phyloP scores from a whole-genome alignment of 2,797 vertebrate species.

The Oryzias dopingdopingensis region DNA sequence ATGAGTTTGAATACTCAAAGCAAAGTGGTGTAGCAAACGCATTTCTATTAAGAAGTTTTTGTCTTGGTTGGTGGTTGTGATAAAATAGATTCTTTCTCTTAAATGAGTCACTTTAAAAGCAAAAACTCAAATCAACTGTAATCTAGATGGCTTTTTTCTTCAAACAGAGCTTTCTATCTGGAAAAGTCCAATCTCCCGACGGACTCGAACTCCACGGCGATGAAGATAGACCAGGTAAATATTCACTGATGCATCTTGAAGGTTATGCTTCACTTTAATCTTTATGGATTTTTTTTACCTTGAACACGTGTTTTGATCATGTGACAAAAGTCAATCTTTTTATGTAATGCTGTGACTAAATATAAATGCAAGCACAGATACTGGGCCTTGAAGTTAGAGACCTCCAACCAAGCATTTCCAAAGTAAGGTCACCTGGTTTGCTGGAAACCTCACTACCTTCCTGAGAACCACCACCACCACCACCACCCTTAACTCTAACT shows the following conservation, averaged over 20 bases:
- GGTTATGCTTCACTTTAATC: slow-evolving; percentile 3
- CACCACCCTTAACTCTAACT: slow-evolving; percentile 62
- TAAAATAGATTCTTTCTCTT: too few relatives aligned
- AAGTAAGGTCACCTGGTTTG: slow-evolving; percentile 70
- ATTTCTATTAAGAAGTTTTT: too few relatives aligned
- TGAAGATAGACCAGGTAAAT: slow-evolving; percentile 97
- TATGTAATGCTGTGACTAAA: slow-evolving; percentile 70
- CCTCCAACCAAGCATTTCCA: slow-evolving; percentile 74
- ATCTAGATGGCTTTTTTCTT: too few relatives aligned
- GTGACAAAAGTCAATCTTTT: slow-evolving; percentile 41
- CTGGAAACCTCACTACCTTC: slow-evolving; percentile 46
- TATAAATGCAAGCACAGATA: slow-evolving; percentile 80
- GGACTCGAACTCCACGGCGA: slow-evolving; percentile 89
- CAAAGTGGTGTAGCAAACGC: too few relatives aligned
- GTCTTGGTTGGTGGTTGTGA: too few relatives aligned
- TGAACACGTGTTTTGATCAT: slow-evolving; percentile 23
- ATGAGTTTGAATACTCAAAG: too few relatives aligned
- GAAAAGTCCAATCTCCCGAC: slow-evolving; percentile 96
- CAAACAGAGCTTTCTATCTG: slow-evolving; percentile 91
- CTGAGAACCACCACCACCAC: slow-evolving; percentile 14
- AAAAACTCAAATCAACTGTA: not conserved
- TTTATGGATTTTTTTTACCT: not conserved
- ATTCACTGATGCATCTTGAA: slow-evolving; percentile 9
- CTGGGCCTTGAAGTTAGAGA: slow-evolving; percentile 80
- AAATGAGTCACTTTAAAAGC: too few relatives aligned